Percentiles rank a stretch among this genome's conserved stretches.
phyloP scores from a whole-genome alignment of 1,140 invertebrate species.

The Orussus abietinus region DNA sequence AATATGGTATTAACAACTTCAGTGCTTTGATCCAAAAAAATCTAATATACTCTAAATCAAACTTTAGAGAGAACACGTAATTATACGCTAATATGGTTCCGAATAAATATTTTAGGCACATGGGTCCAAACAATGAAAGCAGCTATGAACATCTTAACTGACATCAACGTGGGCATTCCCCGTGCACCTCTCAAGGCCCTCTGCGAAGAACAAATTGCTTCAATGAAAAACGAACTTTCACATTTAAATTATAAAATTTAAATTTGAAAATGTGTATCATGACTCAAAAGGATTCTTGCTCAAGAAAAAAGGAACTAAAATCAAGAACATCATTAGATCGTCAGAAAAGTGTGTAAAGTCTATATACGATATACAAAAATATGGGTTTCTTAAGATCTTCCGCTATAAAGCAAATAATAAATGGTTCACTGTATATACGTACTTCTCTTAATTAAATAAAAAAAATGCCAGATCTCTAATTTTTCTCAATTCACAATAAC shows the following conservation, averaged over 20 bases:
- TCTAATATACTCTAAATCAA: constrained; percentile 9
- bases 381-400: too few relatives aligned
- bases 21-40: not conserved
- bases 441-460: too few relatives aligned
- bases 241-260: not conserved
- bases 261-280: not conserved
- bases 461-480: too few relatives aligned
- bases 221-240: constrained; percentile 22
- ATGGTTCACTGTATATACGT: too few relatives aligned
- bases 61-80: constrained; percentile 1
- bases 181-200: constrained; percentile 54
- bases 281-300: too few relatives aligned
- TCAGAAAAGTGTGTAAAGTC: too few relatives aligned
- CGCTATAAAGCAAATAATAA: too few relatives aligned
- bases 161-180: constrained; percentile 58
- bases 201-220: constrained; percentile 28
- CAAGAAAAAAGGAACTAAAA: too few relatives aligned
- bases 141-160: constrained; percentile 59
- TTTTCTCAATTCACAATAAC: too few relatives aligned
- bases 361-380: too few relatives aligned
- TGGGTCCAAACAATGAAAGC: constrained; percentile 68
- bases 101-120: constrained; percentile 45
- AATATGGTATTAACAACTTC: constrained; percentile 48
- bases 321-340: too few relatives aligned
- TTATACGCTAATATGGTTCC: constrained; percentile 4